These are phyloP conservation scores for Siderastrea radians DNA, from an alignment of 92 coral and sea anemone species.

Conservation along the genomic window DNA sequence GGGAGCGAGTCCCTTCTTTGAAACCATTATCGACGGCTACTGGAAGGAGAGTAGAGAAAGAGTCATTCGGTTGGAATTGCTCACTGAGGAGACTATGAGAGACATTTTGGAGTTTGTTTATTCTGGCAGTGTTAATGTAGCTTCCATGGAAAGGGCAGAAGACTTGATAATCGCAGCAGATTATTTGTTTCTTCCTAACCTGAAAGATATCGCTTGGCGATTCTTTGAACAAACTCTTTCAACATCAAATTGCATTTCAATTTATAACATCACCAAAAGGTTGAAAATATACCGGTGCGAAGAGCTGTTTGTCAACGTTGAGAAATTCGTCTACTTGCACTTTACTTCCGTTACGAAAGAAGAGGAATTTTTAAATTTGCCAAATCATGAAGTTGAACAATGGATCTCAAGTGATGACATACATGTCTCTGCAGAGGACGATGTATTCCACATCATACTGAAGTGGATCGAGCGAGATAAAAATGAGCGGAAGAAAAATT, in stretches of 20 bases:
- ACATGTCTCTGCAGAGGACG: background rate
- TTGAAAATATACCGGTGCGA: background rate
- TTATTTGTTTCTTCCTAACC: too few relatives aligned
- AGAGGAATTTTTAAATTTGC: background rate
- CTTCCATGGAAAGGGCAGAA: too few relatives aligned
- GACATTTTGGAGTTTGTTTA: too few relatives aligned
- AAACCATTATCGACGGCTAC: too few relatives aligned
- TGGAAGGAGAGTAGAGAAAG: too few relatives aligned
- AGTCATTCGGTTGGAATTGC: too few relatives aligned
- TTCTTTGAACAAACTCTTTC: too few relatives aligned
- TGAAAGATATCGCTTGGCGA: too few relatives aligned
- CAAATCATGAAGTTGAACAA: background rate
- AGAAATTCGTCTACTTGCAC: background rate
- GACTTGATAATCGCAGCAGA: too few relatives aligned
- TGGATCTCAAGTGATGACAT: background rate
- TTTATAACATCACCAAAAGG: background rate
- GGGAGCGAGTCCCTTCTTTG: too few relatives aligned
- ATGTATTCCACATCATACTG: background rate
- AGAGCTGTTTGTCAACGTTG: background rate
- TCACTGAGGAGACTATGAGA: too few relatives aligned
- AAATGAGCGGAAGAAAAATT: background rate
- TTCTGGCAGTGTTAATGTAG: too few relatives aligned
- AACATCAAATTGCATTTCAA: background rate
- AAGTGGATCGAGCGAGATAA: background rate
- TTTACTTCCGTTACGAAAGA: background rate